These are phyloP conservation scores for Athene noctua DNA, from an alignment of 2,113 vertebrate species.

Conservation along the genomic window DNA sequence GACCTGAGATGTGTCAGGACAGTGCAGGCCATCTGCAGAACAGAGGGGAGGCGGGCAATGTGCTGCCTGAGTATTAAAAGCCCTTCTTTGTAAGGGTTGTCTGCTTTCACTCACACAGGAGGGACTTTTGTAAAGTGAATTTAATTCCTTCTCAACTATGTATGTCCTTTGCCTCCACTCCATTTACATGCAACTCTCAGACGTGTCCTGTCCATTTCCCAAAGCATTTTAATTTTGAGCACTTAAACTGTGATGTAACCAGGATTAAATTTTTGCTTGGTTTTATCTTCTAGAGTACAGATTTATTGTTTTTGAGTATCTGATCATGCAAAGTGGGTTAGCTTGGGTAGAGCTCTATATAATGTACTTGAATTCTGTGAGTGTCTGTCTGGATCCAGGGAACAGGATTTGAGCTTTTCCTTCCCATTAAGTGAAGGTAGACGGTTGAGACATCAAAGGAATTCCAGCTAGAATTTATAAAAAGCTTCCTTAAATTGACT, in stretches of 20 bases:
- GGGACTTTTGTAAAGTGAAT: not conserved
- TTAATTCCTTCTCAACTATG: not conserved
- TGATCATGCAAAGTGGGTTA: not conserved
- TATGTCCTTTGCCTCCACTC: not conserved
- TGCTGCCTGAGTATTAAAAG: not conserved
- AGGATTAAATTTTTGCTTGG: not conserved
- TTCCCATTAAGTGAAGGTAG: not conserved
- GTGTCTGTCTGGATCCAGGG: not conserved
- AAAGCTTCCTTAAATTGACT: not conserved
- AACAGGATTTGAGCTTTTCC: not conserved
- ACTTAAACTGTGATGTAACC: not conserved
- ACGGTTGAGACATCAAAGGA: not conserved
- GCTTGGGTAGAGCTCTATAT: not conserved
- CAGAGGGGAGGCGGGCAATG: not conserved
- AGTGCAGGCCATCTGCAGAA: not conserved
- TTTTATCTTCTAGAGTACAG: not conserved
- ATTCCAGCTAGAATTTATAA: not conserved
- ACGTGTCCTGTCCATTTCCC: not conserved
- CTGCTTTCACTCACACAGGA: not conserved
- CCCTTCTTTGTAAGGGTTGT: rapidly evolving
- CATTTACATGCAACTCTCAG: not conserved
- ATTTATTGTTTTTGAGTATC: not conserved
- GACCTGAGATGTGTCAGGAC: not conserved
- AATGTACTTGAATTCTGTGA: not conserved
- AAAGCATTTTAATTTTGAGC: not conserved